Evolutionary conservation across 2,113 vertebrate species (phyloP).

Genomic region (Synchiropus splendidus): DNA sequence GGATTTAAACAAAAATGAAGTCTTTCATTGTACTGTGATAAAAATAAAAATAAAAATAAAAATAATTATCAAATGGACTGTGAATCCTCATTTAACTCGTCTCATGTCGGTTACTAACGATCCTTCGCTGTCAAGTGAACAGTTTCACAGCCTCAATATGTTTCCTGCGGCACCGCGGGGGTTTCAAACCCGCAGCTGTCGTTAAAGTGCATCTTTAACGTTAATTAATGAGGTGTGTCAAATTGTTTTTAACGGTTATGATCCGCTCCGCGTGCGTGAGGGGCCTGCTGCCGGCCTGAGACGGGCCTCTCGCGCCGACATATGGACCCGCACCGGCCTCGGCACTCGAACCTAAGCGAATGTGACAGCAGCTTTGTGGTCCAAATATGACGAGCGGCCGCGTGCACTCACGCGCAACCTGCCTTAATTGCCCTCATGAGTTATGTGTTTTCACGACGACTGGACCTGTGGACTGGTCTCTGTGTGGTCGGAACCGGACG

Average conservation of each 20-base stretch:
- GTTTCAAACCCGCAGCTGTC: conserved; percentile 70
- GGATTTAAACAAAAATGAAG: too few species aligned
- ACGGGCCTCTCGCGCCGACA: conserved; percentile 26
- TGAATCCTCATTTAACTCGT: too few species aligned
- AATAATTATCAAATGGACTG: too few species aligned
- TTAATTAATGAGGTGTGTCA: conserved; percentile 80
- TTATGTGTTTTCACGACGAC: conserved; percentile 10
- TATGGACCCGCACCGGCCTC: conserved; percentile 21
- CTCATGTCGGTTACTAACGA: too few species aligned
- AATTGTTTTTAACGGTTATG: conserved; percentile 75
- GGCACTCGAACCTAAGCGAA: conserved; percentile 21
- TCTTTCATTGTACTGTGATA: too few species aligned
- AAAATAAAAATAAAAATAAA: too few species aligned
- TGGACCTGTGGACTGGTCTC: too few species aligned
- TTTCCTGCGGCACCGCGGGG: conserved; percentile 13
- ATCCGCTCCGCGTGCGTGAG: conserved; percentile 74
- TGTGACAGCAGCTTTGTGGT: conserved; percentile 43
- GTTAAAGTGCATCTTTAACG: conserved; percentile 74
- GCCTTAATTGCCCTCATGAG: conserved; percentile 48
- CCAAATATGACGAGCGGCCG: conserved; percentile 4
- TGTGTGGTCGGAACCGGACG: too few species aligned
- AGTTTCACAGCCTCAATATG: too few species aligned
- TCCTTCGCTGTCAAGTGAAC: conserved; percentile 1
- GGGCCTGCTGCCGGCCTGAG: conserved; percentile 26
- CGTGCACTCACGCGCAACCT: conserved; percentile 28